These are phyloP conservation scores for Pithecia hirsuta DNA, from an alignment of 2,797 vertebrate species.

Conservation along the genomic window DNA sequence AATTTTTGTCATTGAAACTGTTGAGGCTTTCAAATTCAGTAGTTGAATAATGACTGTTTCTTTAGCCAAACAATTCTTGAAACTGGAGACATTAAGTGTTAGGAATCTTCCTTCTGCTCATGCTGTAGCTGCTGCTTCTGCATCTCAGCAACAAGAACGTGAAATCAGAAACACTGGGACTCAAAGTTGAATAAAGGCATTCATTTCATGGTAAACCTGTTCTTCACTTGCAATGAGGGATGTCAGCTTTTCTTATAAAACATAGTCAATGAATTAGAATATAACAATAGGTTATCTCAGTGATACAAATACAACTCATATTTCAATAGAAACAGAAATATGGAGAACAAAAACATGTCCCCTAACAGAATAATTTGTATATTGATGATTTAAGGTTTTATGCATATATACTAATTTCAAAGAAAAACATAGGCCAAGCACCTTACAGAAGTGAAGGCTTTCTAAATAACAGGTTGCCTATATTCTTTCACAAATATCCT, in stretches of 20 bases:
- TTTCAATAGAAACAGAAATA: conserved; percentile 63
- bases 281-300: conserved; percentile 81
- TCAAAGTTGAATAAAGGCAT: conserved; percentile 78
- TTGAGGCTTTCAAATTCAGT: conserved; percentile 81
- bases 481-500: conserved; percentile 34
- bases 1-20: conserved; percentile 53
- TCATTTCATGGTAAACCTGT: conserved; percentile 82
- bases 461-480: conserved; percentile 58
- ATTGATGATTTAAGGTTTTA: conserved; percentile 62
- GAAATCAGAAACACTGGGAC: conserved; percentile 75
- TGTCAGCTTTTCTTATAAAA: conserved; percentile 82
- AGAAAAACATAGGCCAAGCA: conserved; percentile 62
- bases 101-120: conserved; percentile 27
- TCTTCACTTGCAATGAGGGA: conserved; percentile 79
- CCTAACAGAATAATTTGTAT: conserved; percentile 54
- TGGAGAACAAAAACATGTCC: conserved; percentile 52
- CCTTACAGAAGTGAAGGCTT: conserved; percentile 56
- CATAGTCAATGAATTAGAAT: conserved; percentile 73
- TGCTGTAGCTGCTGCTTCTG: conserved; percentile 54
- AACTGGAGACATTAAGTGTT: conserved; percentile 56
- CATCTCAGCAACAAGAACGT: conserved; percentile 72
- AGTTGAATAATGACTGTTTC: conserved; percentile 73
- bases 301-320: conserved; percentile 83
- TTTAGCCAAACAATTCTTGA: conserved; percentile 62
- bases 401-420: conserved; percentile 57